Base-by-base conservation (phyloP, 1,140 invertebrate species). In the Hermetia illucens region DNA sequence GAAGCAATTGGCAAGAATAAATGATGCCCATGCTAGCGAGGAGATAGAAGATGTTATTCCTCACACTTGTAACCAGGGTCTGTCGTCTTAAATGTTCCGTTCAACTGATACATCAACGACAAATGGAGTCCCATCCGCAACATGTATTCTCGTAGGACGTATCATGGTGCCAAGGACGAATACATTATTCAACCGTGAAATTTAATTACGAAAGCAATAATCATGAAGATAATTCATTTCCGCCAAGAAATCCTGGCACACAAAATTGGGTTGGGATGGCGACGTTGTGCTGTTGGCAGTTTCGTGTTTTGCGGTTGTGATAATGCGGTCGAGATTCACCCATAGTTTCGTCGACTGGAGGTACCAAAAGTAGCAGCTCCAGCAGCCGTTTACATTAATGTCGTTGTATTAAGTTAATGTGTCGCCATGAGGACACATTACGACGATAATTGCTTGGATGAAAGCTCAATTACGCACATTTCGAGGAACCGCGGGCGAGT, bases 391-490 rank as follows among this genome's bases (percentile, higher is more conserved):
- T 13, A 27, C 13, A 27, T 27, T 27, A 27, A 27, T 27, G 8
- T 27, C 13, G 24, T 27, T 27, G 24, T 27, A 27, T 27, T 27
- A 27, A 8, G 24, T 27, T 27, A 27, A 27, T 27, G 24, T 27
- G 24, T 27, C 24, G 8, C 24, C 13, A 27, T 8, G 13, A 27
- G 13, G 13, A 13, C 24, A 27, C 24, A 27, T 27, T 27, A 27
- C 24, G 24, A 27, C 24, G 24, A 27, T 27, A 27, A 27, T 27
- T 27, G 24, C 24, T 27, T 13, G 24, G 13, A 27, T 27, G 24
- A 27, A 27, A 27, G 24, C 24, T 27, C 24, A 27, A 27, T 27
- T 27, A 27, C 24, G 24, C 24, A 27, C 24, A 27, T 27, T 27
- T n/a, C n/a, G n/a, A n/a, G n/a, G n/a, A n/a, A n/a, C n/a, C n/a